phyloP scores from a whole-genome alignment of 2,113 vertebrate genomes.

The Callipepla squamata region DNA sequence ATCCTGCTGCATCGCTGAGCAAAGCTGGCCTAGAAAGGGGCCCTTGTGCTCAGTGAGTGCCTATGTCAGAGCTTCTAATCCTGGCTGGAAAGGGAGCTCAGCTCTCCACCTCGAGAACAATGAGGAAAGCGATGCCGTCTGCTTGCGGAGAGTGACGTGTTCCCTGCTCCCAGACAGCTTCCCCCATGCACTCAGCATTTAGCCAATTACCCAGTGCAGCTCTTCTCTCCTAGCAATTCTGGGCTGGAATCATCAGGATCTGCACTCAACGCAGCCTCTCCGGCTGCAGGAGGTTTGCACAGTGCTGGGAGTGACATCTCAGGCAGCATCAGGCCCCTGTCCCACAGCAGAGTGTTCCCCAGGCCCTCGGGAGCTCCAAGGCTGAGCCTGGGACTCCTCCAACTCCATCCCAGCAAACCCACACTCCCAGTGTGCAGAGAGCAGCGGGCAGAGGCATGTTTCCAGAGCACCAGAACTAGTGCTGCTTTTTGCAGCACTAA shows the following conservation, averaged over 20 bases:
- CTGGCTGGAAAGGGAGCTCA: constrained; percentile 18
- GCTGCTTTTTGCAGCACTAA: fast-evolving
- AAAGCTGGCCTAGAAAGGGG: constrained; percentile 14
- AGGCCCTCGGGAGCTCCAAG: background rate
- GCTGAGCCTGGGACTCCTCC: too few species aligned
- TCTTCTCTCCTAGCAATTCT: constrained; percentile 8
- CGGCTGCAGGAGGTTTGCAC: background rate
- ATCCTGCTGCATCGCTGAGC: constrained; percentile 57
- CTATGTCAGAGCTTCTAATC: background rate
- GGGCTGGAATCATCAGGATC: background rate
- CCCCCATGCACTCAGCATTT: background rate
- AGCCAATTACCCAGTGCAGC: constrained; percentile 41
- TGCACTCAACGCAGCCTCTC: background rate
- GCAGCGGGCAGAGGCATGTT: background rate
- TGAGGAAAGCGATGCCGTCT: background rate
- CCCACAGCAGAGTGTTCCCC: background rate
- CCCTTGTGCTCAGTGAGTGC: background rate
- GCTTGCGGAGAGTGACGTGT: background rate
- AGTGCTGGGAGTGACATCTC: fast-evolving
- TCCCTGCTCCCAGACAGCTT: background rate
- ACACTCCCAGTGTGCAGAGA: fast-evolving
- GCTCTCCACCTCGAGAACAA: background rate
- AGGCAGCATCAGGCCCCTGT: background rate
- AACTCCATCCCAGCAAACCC: fast-evolving
- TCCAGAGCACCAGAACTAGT: background rate